Evolutionary conservation across 1,140 invertebrate genomes (phyloP).

Genomic region (Trichonephila inaurata): DNA sequence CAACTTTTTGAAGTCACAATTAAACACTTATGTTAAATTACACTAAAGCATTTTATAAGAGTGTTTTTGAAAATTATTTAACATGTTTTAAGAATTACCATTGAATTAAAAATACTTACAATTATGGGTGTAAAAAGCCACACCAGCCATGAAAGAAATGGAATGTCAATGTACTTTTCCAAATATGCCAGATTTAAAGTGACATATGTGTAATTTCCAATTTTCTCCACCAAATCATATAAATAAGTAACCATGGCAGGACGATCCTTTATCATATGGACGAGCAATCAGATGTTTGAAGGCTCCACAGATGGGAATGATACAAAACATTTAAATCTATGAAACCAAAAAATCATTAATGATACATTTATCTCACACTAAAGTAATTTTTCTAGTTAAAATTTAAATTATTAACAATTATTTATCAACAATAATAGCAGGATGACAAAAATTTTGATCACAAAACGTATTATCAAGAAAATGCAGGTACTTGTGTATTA

Average conservation of each 20-base stretch:
- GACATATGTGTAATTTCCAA: conserved; percentile 73
- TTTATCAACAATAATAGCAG: not conserved
- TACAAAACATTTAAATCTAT: conserved; percentile 57
- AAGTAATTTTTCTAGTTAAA: not conserved
- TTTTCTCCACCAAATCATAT: conserved; percentile 71
- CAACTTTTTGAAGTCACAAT: too few relatives aligned
- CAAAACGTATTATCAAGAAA: too few relatives aligned
- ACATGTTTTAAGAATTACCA: too few relatives aligned
- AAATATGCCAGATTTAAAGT: conserved; percentile 65
- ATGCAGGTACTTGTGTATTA: too few relatives aligned
- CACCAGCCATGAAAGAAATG: conserved; percentile 84
- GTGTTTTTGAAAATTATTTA: too few relatives aligned
- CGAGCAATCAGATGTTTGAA: not conserved
- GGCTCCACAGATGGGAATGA: conserved; percentile 12
- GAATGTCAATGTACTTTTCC: conserved; percentile 77
- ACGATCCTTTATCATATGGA: conserved; percentile 62
- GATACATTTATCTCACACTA: not conserved
- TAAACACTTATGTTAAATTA: too few relatives aligned
- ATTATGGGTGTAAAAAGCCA: conserved; percentile 87
- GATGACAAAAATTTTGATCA: not conserved
- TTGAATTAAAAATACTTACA: conserved; percentile 79
- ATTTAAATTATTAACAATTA: not conserved
- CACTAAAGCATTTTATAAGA: too few relatives aligned
- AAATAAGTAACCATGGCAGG: conserved; percentile 73
- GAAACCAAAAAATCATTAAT: not conserved